A percentile compares a stretch with the other conserved stretches of the same genome.
Evolutionary conservation across 2,888 invertebrate genomes (phyloP).

Genomic region (Lasius platythorax): DNA sequence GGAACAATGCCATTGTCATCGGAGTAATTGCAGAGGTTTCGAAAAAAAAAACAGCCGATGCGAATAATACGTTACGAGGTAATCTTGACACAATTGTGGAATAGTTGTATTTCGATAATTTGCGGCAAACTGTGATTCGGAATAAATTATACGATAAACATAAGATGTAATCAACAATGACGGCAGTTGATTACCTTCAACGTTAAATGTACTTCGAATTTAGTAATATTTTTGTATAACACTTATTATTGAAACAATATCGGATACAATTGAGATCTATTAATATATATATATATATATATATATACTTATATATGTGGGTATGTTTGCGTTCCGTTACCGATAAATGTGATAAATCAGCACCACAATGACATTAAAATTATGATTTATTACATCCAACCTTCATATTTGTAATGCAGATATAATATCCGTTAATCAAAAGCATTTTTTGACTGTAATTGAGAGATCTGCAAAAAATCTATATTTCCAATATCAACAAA

Average conservation of each 20-base stretch:
- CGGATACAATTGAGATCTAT: neutral
- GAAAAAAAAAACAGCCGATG: neutral
- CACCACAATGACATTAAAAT: neutral
- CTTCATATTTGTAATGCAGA: neutral
- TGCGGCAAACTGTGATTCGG: neutral
- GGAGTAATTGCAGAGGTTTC: neutral
- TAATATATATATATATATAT: neutral
- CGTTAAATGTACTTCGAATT: neutral
- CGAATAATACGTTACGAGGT: neutral
- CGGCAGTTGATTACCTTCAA: neutral
- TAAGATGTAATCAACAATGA: neutral
- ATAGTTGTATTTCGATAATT: neutral
- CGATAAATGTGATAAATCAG: neutral
- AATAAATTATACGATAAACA: conserved; percentile 7
- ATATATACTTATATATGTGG: neutral
- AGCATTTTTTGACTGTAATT: neutral
- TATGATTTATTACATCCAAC: neutral
- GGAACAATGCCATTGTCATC: neutral
- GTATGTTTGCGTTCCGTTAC: neutral
- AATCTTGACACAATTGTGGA: neutral
- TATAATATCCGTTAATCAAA: neutral
- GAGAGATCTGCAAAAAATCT: neutral
- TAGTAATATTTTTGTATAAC: neutral
- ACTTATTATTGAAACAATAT: neutral
- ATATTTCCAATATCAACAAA: neutral